Conservation (phyloP, 2,113 vertebrate species). For the Pseudorasbora parva region DNA sequence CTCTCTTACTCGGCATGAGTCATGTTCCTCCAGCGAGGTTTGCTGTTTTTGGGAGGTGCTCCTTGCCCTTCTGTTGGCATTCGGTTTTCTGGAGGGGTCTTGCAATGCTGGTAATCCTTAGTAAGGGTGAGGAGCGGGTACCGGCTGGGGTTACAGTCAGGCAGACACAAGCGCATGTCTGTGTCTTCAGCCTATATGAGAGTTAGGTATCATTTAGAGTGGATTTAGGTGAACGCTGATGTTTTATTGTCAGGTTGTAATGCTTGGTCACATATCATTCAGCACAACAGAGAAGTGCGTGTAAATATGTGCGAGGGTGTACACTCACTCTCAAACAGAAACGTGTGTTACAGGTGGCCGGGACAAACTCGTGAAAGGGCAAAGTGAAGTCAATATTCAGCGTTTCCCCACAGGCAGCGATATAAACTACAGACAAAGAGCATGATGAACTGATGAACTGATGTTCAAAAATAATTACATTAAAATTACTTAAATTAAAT, state of each 20-base stretch:
- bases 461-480: not conserved
- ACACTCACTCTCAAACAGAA: slow-evolving; percentile 88
- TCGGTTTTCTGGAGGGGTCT: slow-evolving; percentile 82
- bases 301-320: slow-evolving; percentile 15
- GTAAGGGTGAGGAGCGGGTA: slow-evolving; percentile 94
- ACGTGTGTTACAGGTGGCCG: slow-evolving; percentile 88
- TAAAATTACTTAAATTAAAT: no score
- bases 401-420: slow-evolving; percentile 97
- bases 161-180: slow-evolving; percentile 92
- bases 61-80: slow-evolving; percentile 84
- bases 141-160: slow-evolving; percentile 96
- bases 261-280: not conserved
- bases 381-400: slow-evolving; percentile 94
- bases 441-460: not conserved
- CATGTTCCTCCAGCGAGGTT: slow-evolving; percentile 93
- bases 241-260: not conserved
- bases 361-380: slow-evolving; percentile 96
- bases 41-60: slow-evolving; percentile 77
- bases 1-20: slow-evolving; percentile 90
- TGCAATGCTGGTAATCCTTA: slow-evolving; percentile 89
- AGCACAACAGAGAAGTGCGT: not conserved
- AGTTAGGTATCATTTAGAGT: slow-evolving; percentile 5
- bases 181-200: slow-evolving; percentile 89
- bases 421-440: slow-evolving; percentile 83
- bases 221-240: not conserved